Evolutionary conservation across 92 coral and sea anemone species (phyloP).

Genomic region (Nematostella vectensis): DNA sequence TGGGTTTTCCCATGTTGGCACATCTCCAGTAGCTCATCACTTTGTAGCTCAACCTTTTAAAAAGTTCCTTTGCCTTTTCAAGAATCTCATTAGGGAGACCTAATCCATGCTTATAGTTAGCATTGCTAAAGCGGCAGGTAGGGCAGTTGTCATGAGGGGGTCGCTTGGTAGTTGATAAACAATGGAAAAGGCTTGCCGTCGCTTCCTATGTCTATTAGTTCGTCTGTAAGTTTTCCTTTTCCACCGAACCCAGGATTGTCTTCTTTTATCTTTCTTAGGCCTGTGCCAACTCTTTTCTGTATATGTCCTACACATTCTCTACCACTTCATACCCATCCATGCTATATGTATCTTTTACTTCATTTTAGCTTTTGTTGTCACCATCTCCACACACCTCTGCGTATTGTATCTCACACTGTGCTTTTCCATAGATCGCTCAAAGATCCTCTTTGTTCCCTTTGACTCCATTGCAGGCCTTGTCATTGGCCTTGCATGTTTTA

Average conservation of each 20-base stretch:
- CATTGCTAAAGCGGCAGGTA: conserved; percentile 2
- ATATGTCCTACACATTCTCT: conserved; percentile 29
- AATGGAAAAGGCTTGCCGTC: conserved; percentile 6
- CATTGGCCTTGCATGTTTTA: conserved; percentile 11
- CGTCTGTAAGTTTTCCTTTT: conserved; percentile 25
- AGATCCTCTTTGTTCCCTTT: conserved; percentile 7
- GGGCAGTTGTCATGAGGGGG: conserved; percentile 10
- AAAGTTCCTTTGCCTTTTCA: conserved; percentile 1
- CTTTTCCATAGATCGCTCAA: background rate
- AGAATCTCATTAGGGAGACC: conserved; percentile 7
- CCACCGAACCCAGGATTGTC: conserved; percentile 23
- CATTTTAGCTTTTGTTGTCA: conserved; percentile 19
- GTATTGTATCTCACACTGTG: background rate
- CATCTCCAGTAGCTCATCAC: background rate
- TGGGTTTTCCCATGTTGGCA: conserved; percentile 24
- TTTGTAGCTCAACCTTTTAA: conserved; percentile 11
- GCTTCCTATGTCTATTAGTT: conserved; percentile 12
- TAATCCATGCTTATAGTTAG: conserved; percentile 17
- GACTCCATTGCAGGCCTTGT: conserved; percentile 19
- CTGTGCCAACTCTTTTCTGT: conserved; percentile 29
- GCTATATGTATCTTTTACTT: conserved; percentile 18
- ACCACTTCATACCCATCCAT: conserved; percentile 13
- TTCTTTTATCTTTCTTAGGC: conserved; percentile 9
- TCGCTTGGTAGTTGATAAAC: background rate
- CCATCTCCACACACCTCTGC: conserved; percentile 29